Base-by-base conservation (phyloP, 2,797 vertebrate genomes). In the Myotis findleyi region DNA sequence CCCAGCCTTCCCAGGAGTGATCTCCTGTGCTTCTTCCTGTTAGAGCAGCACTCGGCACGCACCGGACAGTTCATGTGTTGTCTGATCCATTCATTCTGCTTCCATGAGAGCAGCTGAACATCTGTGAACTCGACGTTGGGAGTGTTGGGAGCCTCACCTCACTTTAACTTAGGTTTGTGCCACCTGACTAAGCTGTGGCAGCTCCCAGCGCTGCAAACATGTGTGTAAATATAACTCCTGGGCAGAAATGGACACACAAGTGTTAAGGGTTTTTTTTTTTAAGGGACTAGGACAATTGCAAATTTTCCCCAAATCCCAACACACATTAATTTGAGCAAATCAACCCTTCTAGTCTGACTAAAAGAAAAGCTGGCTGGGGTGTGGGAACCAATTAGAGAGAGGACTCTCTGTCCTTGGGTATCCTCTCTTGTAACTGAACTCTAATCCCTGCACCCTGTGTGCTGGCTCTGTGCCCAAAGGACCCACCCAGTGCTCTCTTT, bases 261-360 rank as follows among this genome's bases (percentile, higher is more conserved):
- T 9, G 30, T 18, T 5, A 21, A 47, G 23, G 12, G 30, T 6
- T 13, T 87, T 86, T 13, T 87, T 86, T 94, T 85, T 79, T 41
- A 4, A 53, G 51, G 49, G 77, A 59, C 25, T 11, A 44, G 51
- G 87, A 64, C 59, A 71, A 51, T 6, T 77, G 80, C 41, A 73
- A 91, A n/a, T 18, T 33, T 51, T 91, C 36, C 47, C 80, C 66
- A 80, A 76, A 71, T 62, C 79, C 79, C 51, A 94, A 53, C 89
- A 68, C 44, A 36, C 13, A 16, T 57, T 51, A 30, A 18, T 66
- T 10, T 68, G 72, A 94, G 75, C 62, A 79, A 93, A 95, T 83
- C 80, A 89, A 86, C 36, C 64, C 81, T 71, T 89, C 44, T 13
- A 49, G 30, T 38, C 57, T 62, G 68, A 47, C 8, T 38, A 38